These are phyloP conservation scores for Chaunax sp. DNA, from an alignment of 2,797 vertebrate species.

Conservation along the genomic window DNA sequence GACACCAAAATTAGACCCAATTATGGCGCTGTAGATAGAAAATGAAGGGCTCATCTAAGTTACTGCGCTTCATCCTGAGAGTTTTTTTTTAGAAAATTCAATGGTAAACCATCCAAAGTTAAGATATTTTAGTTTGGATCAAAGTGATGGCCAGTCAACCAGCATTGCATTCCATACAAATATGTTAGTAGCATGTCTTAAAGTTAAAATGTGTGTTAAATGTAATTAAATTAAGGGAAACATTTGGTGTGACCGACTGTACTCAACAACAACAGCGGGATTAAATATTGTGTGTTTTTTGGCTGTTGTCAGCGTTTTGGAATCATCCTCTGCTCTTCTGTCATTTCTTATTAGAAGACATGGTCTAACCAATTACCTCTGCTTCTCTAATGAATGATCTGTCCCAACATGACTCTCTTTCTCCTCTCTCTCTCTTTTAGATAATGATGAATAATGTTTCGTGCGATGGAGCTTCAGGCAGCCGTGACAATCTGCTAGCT, in stretches of 20 bases:
- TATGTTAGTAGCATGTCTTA: no score
- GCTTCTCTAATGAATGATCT: constrained; percentile 19
- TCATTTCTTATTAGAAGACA: not conserved
- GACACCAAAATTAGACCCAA: no score
- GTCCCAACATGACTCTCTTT: constrained; percentile 16
- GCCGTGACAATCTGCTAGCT: constrained; percentile 75
- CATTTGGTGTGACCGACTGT: not conserved
- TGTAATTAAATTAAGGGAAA: not conserved
- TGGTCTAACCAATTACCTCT: not conserved
- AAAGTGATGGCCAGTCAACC: no score
- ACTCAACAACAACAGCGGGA: not conserved
- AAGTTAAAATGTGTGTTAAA: no score
- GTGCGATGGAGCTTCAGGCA: constrained; percentile 60
- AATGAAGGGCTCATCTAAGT: no score
- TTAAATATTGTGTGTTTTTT: no score
- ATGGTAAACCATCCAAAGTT: no score
- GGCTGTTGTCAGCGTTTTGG: not conserved
- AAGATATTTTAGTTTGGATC: no score
- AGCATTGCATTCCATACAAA: no score
- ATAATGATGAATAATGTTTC: constrained; percentile 90
- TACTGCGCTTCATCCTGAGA: no score
- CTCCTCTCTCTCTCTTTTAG: constrained; percentile 73
- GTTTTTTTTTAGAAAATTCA: no score
- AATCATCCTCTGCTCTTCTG: not conserved
- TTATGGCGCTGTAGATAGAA: no score